A percentile compares a stretch with the other conserved stretches of the same genome.
These are phyloP conservation scores for Henricia sp. DNA, from an alignment of 53 echinoderm and acorn worm genomes.

Conservation along the genomic window DNA sequence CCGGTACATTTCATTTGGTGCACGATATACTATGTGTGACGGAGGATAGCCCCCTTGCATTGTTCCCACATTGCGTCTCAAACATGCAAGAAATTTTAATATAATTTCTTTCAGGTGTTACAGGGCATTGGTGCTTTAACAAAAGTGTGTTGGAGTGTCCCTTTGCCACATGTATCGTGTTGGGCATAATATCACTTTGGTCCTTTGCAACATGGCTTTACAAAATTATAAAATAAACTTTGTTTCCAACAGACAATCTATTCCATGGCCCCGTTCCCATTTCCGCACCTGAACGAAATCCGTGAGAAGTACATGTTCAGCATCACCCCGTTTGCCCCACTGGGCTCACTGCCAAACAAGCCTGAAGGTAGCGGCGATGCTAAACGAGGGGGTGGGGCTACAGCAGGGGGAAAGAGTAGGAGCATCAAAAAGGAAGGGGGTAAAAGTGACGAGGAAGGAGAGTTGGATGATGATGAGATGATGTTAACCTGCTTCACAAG, in stretches of 20 bases:
- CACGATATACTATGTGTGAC: too few relatives aligned
- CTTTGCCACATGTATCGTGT: too few relatives aligned
- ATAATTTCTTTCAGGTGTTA: too few relatives aligned
- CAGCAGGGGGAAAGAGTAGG: constrained; percentile 52
- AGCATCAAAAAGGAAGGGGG: constrained; percentile 50
- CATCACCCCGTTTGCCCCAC: constrained; percentile 97
- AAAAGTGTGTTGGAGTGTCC: too few relatives aligned
- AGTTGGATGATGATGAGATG: constrained; percentile 82
- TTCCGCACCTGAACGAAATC: constrained; percentile 98
- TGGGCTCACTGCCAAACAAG: constrained; percentile 76
- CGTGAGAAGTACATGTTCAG: constrained; percentile 99
- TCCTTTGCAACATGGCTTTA: too few relatives aligned
- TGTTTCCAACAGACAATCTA: constrained; percentile 78
- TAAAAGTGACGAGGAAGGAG: constrained; percentile 92
- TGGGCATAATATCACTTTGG: too few relatives aligned
- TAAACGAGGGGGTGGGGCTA: constrained; percentile 36
- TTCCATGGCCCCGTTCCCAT: constrained; percentile 92
- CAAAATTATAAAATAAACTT: too few relatives aligned
- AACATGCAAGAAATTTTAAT: too few relatives aligned
- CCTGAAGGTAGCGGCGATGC: constrained; percentile 58
- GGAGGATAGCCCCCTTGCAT: too few relatives aligned
- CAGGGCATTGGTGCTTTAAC: too few relatives aligned
- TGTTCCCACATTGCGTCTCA: too few relatives aligned
- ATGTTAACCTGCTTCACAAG: constrained; percentile 91
- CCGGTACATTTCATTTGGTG: too few relatives aligned